Percentiles rank a stretch among this genome's conserved stretches.
Evolutionary conservation across 1,140 invertebrate species (phyloP).

Genomic region (Apis dorsata): DNA sequence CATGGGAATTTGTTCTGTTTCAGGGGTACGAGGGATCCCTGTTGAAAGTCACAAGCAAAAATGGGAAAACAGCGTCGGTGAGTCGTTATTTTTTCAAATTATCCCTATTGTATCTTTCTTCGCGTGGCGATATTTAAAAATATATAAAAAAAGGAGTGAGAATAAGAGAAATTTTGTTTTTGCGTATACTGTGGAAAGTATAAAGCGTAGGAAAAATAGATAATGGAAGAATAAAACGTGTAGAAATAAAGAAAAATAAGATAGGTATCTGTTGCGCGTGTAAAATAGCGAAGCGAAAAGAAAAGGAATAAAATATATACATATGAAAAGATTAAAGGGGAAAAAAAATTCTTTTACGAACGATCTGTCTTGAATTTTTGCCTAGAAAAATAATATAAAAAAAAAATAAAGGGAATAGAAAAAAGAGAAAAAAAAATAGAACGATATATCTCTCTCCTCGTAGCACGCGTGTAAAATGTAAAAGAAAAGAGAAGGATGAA

Average conservation of each 20-base stretch:
- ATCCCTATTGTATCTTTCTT: slow-evolving; percentile 1
- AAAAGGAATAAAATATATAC: too few relatives aligned
- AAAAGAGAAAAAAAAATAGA: too few relatives aligned
- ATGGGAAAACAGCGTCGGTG: slow-evolving; percentile 99
- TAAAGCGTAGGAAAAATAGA: not conserved
- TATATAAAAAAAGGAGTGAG: not conserved
- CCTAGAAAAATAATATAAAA: too few relatives aligned
- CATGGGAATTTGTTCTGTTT: slow-evolving; percentile 77
- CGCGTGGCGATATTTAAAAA: not conserved
- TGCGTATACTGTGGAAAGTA: too few relatives aligned
- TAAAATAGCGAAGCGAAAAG: slow-evolving; percentile 23
- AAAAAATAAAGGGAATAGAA: too few relatives aligned
- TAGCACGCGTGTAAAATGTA: too few relatives aligned
- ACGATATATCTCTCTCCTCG: too few relatives aligned
- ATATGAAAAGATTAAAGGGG: too few relatives aligned
- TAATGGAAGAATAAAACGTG: not conserved
- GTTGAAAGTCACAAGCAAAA: slow-evolving; percentile 99
- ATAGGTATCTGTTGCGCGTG: not conserved
- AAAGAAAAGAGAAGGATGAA: too few relatives aligned
- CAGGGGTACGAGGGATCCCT: slow-evolving; percentile 99
- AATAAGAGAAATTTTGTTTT: too few relatives aligned
- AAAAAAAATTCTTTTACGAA: too few relatives aligned
- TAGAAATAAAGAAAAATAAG: not conserved
- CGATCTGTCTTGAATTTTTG: too few relatives aligned
- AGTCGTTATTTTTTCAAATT: slow-evolving; percentile 79